Evolutionary conservation across 1,140 invertebrate genomes (phyloP), one percentile per base, ranked within the genome.

Genomic region (Papilio xuthus): DNA sequence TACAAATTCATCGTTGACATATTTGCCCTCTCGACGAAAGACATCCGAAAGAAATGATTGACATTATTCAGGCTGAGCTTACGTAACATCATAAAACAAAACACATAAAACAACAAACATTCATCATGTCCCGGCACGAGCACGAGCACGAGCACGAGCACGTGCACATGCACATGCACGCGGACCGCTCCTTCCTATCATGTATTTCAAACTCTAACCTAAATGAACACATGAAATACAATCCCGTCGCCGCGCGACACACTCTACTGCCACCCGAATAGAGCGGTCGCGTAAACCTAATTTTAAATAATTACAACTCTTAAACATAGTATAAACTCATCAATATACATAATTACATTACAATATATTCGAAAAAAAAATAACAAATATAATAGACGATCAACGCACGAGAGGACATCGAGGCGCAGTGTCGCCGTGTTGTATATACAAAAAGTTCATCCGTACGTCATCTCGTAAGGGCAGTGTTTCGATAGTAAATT

Each of bases 301-400:
- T 81, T 80, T 90, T 90, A 92, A 92, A 93, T 92, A 93, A 93
- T 92, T 92, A 92, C 90, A 93, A 87, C 81, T 89, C 87, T 88
- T 92, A 91, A 90, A 91, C 87, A 78, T 91, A 92, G 90, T 89
- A 92, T 92, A 92, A 93, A 93, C 90, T 93, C 90, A 90, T 81
- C 89, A 93, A 92, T 93, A 92, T 93, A 93, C 91, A 93, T 92
- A 92, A 92, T 93, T 92, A 93, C 90, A 93, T 90, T 89, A 91
- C 53, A 75, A 75, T 92, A 93, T 91, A 92, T 93, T 92, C 92
- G 89, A 93, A 92, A 93, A 92, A 93, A 92, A 90, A 86, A 83
- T 86, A 89, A 92, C 84, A 91, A 91, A 84, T 84, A 86, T 86
- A 88, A 84, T 85, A 80, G 84, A 84, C 84, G 85, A 81, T 84